Evolutionary conservation across 2,113 vertebrate genomes (phyloP).

Genomic region (Hypanus sabinus): DNA sequence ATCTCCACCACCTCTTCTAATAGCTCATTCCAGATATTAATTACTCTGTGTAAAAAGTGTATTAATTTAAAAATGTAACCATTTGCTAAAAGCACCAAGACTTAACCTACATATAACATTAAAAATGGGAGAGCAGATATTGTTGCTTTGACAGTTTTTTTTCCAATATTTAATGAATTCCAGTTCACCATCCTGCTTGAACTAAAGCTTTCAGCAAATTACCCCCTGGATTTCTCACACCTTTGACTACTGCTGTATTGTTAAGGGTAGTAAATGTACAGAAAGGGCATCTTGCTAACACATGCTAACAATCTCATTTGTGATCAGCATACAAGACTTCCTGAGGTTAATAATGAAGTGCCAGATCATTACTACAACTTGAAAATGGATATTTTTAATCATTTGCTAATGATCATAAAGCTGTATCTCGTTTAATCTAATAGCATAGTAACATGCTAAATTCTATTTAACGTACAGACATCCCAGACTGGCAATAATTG

Average conservation of each 20-base stretch:
- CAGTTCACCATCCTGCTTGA: neutral
- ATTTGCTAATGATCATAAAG: neutral
- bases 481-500: conserved; percentile 17
- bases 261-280: neutral
- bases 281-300: neutral
- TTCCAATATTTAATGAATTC: neutral
- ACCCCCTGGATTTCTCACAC: neutral
- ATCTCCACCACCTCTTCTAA: no score
- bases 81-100: neutral
- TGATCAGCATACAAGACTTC: neutral
- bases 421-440: conserved; percentile 5
- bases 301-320: conserved; percentile 1
- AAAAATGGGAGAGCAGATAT: neutral
- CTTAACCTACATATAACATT: neutral
- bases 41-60: no score
- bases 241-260: neutral
- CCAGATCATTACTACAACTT: neutral
- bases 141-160: neutral
- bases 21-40: no score
- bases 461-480: neutral
- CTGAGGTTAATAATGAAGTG: neutral
- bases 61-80: no score
- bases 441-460: neutral
- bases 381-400: neutral
- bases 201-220: neutral